These are phyloP conservation scores for Pectinophora gossypiella DNA, from an alignment of 1,140 invertebrate species.

Conservation along the genomic window DNA sequence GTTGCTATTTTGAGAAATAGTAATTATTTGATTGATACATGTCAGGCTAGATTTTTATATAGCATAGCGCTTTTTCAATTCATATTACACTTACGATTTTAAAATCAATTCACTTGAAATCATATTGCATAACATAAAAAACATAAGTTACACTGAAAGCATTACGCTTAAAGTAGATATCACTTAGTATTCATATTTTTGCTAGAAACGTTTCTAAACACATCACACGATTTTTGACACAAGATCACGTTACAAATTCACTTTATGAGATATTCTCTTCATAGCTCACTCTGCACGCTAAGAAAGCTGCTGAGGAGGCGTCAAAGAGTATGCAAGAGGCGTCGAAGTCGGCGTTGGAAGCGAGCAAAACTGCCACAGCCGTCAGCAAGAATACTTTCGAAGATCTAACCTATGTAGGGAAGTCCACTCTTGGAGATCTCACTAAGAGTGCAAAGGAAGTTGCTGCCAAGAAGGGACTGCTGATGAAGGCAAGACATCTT, in stretches of 20 bases:
- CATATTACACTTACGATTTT: background rate
- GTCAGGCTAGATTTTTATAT: background rate
- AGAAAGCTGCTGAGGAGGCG: conserved; percentile 91
- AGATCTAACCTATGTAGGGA: conserved; percentile 90
- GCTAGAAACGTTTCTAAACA: no score
- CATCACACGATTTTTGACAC: no score
- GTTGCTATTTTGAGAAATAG: no score
- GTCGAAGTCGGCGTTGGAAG: conserved; percentile 89
- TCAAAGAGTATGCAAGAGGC: conserved; percentile 87
- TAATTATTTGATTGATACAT: no score
- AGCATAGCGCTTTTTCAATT: background rate
- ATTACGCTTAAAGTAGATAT: no score
- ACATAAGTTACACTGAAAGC: no score
- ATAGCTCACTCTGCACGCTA: conserved; percentile 90
- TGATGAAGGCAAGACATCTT: conserved; percentile 85
- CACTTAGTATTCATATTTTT: no score
- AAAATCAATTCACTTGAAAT: no score
- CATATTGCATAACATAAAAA: no score
- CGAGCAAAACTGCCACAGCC: conserved; percentile 89
- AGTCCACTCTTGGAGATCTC: conserved; percentile 90
- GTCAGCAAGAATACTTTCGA: conserved; percentile 92
- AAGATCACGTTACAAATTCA: background rate
- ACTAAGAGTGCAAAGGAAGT: conserved; percentile 93
- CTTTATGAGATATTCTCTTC: conserved; percentile 10
- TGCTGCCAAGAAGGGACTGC: conserved; percentile 88